Evolutionary conservation across 2,113 vertebrate species (phyloP).

Genomic region (Bambusicola thoracicus): DNA sequence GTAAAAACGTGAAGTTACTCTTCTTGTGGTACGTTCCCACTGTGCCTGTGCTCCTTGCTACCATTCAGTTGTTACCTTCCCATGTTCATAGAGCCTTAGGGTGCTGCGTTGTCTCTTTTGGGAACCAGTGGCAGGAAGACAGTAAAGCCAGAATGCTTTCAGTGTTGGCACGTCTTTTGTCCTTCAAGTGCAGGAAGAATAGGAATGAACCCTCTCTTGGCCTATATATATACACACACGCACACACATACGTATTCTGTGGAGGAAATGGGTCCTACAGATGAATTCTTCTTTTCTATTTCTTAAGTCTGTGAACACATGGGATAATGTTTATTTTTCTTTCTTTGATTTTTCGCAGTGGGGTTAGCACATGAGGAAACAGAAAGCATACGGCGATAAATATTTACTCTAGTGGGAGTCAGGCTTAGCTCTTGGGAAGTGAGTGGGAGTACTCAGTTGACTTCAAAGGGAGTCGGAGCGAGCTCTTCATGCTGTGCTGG

Average conservation of each 20-base stretch:
- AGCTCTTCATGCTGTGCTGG: background rate
- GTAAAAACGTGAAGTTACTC: background rate
- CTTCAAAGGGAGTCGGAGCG: background rate
- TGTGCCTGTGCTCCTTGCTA: background rate
- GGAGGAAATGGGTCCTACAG: background rate
- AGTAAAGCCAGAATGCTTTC: background rate
- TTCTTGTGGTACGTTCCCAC: background rate
- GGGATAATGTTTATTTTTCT: background rate
- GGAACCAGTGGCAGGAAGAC: background rate
- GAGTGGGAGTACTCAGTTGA: background rate
- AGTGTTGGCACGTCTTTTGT: background rate
- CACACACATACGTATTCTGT: too few relatives aligned
- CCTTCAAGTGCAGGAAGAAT: background rate
- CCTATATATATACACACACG: background rate
- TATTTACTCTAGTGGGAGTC: constrained; percentile 43
- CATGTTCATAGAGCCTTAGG: background rate
- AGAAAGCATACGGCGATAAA: background rate
- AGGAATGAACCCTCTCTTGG: background rate
- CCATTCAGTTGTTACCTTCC: background rate
- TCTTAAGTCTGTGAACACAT: background rate
- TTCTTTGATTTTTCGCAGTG: background rate
- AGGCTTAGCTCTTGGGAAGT: background rate
- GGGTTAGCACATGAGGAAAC: background rate
- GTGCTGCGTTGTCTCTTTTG: background rate
- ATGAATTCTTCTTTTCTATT: background rate